Evolutionary conservation across 2,888 invertebrate species (phyloP), one percentile per base, ranked within the genome.

Genomic region (Panorpa germanica): DNA sequence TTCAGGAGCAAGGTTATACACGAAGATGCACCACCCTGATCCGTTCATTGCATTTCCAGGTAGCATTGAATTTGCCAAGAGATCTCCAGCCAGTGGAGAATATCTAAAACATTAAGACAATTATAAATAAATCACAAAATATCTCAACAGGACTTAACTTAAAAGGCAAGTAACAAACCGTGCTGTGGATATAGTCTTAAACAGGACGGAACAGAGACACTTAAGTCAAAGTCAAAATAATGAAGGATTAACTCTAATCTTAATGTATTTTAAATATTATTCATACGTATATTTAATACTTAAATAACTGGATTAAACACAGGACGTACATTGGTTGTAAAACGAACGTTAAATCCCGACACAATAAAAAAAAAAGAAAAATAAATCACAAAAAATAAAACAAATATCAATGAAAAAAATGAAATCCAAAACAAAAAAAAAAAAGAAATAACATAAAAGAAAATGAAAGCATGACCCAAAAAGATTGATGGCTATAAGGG

Each of bases 1-100:
- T 55, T 93, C 91, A 5, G 90, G 86, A 5, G 88, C 86, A 45
- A 93, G 63, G 58, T 93, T 93, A 64, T 90, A 91, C 35, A 93
- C 90, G 55, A 91, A 93, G 58, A 93, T 85, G 41, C 54, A 53
- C 54, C 53, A 55, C 28, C 90, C 90, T 37, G 81, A 80, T 40
- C 81, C 81, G 43, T 80, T 77, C 60, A 80, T 72, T 35, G 80
- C 77, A 51, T 80, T 81, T 44, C 78, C 81, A 50, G 81, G 81
- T 52, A 85, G 68, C 57, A 82, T 71, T 17, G 78, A 77, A 38
- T 53, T 53, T 57, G 76, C 60, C 38, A 81, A 63, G 42, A 81
- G 64, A 55, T 81, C 80, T 44, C 81, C 81, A 41, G 82, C 80
- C 55, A 85, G 63, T 42, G 85, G 85, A 45, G 82, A 83, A 62